These are phyloP conservation scores for Camelus dromedarius DNA, from an alignment of 2,113 vertebrate species.

Conservation along the genomic window DNA sequence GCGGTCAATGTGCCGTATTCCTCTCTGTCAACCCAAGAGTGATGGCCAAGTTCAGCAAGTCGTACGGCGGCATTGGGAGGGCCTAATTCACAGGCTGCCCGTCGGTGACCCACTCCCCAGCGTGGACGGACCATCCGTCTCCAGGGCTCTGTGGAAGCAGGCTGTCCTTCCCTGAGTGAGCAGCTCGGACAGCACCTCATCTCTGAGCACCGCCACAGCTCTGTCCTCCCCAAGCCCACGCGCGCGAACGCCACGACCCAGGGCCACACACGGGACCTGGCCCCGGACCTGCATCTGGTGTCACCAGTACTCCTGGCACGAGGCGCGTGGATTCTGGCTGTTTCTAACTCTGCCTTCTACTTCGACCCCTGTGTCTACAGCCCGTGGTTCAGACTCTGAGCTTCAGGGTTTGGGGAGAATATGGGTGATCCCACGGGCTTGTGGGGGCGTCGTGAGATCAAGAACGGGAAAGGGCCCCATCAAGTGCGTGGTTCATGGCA, in stretches of 20 bases:
- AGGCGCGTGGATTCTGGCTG: neutral
- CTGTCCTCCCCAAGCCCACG: neutral
- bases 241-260: accelerated
- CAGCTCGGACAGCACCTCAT: neutral
- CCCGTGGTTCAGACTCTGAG: neutral
- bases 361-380: neutral
- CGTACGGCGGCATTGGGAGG: neutral
- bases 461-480: neutral
- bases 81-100: neutral
- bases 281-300: accelerated
- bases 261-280: neutral
- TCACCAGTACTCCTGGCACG: accelerated
- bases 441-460: neutral
- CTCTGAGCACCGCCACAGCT: neutral
- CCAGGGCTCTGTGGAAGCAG: neutral
- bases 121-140: neutral
- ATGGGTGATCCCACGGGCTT: accelerated
- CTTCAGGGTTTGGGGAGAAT: neutral
- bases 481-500: accelerated
- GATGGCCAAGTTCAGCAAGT: neutral
- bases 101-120: neutral
- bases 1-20: neutral
- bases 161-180: neutral
- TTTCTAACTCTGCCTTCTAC: neutral
- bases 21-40: neutral